These are phyloP conservation scores for Porites lobata DNA, from an alignment of 92 coral and sea anemone genomes.

Conservation along the genomic window DNA sequence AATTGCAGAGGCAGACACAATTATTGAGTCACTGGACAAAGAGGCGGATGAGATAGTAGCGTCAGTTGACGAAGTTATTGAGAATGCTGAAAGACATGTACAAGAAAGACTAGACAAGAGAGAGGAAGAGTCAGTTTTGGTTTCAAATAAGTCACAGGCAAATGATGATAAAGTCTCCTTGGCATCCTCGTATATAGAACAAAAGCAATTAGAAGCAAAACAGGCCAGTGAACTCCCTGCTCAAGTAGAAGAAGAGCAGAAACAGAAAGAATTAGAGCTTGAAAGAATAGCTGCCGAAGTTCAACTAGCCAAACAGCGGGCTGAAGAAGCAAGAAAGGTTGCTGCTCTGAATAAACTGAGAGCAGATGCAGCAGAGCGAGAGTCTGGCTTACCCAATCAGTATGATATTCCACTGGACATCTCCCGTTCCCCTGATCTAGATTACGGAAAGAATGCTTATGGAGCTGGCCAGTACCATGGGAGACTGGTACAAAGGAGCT, in stretches of 20 bases:
- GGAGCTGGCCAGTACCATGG: conserved; percentile 10
- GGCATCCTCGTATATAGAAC: conserved; percentile 12
- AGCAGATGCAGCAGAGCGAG: conserved; percentile 41
- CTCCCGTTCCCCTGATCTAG: too few relatives aligned
- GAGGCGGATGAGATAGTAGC: conserved; percentile 51
- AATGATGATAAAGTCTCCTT: conserved; percentile 2
- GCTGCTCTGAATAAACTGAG: conserved; percentile 43
- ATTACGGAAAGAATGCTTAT: neutral
- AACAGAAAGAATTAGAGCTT: conserved; percentile 41
- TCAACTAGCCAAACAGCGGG: conserved; percentile 50
- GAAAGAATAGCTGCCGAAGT: conserved; percentile 40
- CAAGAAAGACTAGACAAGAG: conserved; percentile 32
- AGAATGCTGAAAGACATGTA: neutral
- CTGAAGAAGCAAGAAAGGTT: conserved; percentile 60
- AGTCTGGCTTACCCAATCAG: too few relatives aligned
- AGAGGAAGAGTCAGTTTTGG: conserved; percentile 47
- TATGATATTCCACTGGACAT: too few relatives aligned
- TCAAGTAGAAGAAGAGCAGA: conserved; percentile 61
- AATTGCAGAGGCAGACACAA: conserved; percentile 52
- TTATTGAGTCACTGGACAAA: conserved; percentile 59
- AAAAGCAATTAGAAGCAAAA: conserved; percentile 42
- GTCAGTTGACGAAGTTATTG: conserved; percentile 20
- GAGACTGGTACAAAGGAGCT: neutral
- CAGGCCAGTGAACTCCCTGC: conserved; percentile 36
- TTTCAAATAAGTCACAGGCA: conserved; percentile 33